Percentiles rank a stretch among this genome's conserved stretches.
These are phyloP conservation scores for Plumapathes pennacea DNA, from an alignment of 92 coral and sea anemone genomes.

Conservation along the genomic window DNA sequence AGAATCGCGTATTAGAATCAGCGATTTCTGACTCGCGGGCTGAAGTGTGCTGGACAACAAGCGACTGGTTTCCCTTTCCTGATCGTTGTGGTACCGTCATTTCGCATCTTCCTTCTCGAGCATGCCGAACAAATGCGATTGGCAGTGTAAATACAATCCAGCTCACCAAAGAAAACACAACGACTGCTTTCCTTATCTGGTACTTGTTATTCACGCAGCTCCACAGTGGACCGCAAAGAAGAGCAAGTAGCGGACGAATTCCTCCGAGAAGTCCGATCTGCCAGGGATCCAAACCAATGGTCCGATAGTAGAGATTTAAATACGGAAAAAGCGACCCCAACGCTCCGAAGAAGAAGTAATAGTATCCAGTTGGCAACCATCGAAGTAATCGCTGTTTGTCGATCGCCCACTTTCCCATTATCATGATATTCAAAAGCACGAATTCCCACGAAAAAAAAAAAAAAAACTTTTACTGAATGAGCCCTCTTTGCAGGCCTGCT, in stretches of 20 bases:
- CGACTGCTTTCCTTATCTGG: conserved; percentile 56
- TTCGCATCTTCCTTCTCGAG: conserved; percentile 27
- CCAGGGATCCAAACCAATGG: conserved; percentile 77
- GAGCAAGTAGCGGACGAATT: conserved; percentile 70
- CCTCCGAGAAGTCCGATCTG: conserved; percentile 89
- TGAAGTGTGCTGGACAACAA: background rate
- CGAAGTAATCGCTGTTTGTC: conserved; percentile 47
- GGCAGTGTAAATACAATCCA: conserved; percentile 77
- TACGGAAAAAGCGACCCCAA: conserved; percentile 80
- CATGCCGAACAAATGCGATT: conserved; percentile 50
- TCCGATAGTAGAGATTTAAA: conserved; percentile 68
- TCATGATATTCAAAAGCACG: too few relatives aligned
- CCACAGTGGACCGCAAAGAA: conserved; percentile 76
- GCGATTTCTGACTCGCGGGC: background rate
- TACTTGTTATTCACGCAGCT: conserved; percentile 64
- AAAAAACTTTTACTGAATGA: too few relatives aligned
- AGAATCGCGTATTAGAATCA: too few relatives aligned
- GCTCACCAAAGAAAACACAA: conserved; percentile 58
- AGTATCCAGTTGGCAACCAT: conserved; percentile 72
- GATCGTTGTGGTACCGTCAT: too few relatives aligned
- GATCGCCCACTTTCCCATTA: conserved; percentile 72
- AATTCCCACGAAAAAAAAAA: too few relatives aligned
- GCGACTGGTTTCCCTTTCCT: background rate
- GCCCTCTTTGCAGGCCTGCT: too few relatives aligned
- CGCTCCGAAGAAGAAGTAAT: conserved; percentile 79